Evolutionary conservation across 2,797 vertebrate genomes (phyloP).

Genomic region (Vipera latastei): DNA sequence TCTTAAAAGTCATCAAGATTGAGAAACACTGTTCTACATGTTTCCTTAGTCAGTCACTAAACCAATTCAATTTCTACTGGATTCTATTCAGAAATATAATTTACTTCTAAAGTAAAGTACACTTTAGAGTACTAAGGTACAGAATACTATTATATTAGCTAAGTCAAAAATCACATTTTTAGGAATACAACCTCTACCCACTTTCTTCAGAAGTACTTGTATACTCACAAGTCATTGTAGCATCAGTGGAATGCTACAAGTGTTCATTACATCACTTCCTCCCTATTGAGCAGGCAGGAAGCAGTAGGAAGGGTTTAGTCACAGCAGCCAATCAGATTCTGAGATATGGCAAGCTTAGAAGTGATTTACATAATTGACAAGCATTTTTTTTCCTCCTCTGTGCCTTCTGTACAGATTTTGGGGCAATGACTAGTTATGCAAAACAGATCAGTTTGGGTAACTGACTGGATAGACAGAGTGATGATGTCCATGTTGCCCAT

Average conservation of each 20-base stretch:
- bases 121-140: too few species aligned
- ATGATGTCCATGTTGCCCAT: neutral
- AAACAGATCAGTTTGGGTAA: neutral
- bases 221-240: neutral
- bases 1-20: neutral
- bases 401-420: neutral
- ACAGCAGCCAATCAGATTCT: neutral
- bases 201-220: neutral
- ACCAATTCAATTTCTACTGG: neutral
- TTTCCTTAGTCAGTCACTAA: neutral
- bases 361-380: neutral
- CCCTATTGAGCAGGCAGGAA: neutral
- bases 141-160: too few species aligned
- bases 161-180: too few species aligned
- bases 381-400: neutral
- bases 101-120: neutral
- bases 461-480: neutral
- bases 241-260: neutral
- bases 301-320: neutral
- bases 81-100: neutral
- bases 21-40: neutral
- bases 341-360: neutral
- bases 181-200: neutral
- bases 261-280: neutral
- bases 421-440: neutral